phyloP scores from a whole-genome alignment of 2,113 vertebrate genomes.

The cattle (Bos taurus) region ARS-UCD2.0 NC_037350.1:46242001-46242500 shows the following conservation, averaged over 20 bases:
- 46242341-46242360: background rate
- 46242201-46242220: background rate
- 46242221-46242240: background rate
- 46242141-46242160: conserved; percentile 72
- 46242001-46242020: conserved; percentile 83
- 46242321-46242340: background rate
- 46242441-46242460: background rate
- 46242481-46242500: rapidly evolving
- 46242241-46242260: background rate
- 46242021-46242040: conserved; percentile 84
- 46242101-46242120: conserved; percentile 76
- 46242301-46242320: background rate
- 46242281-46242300: background rate
- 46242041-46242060: conserved; percentile 85
- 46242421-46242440: background rate
- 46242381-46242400: background rate
- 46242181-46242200: background rate
- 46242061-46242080: conserved; percentile 80
- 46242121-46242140: conserved; percentile 82
- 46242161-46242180: conserved; percentile 37
- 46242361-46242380: background rate
- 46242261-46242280: background rate
- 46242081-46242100: conserved; percentile 74
- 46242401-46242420: background rate
- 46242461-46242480: background rate